These are phyloP conservation scores for Lemur catta DNA, from an alignment of 2,797 vertebrate species.

Conservation along the genomic window DNA sequence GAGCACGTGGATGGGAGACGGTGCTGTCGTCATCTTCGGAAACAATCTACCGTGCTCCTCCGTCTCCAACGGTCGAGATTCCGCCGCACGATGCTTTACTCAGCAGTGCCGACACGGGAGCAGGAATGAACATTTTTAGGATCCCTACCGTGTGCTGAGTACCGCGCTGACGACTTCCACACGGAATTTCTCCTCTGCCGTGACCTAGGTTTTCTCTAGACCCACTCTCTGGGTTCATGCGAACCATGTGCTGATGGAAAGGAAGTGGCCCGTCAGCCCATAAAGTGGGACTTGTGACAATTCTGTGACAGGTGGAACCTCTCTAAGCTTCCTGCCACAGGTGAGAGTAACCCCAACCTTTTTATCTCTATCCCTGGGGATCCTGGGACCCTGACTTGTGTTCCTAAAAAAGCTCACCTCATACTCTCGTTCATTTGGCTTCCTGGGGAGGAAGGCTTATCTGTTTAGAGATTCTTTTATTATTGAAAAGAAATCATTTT, in stretches of 20 bases:
- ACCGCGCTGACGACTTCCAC: not conserved
- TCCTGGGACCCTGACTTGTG: accelerated
- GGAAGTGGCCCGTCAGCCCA: not conserved
- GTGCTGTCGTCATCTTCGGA: accelerated
- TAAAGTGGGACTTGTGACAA: accelerated
- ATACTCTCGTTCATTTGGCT: not conserved
- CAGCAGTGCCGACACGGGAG: no score
- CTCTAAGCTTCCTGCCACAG: accelerated
- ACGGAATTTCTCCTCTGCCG: not conserved
- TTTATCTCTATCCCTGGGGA: not conserved
- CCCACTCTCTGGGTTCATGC: not conserved
- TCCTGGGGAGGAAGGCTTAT: not conserved
- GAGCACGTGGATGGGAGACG: accelerated
- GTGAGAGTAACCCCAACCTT: not conserved
- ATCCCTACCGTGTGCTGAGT: accelerated
- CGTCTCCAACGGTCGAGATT: accelerated
- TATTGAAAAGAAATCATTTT: not conserved
- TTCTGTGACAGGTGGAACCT: not conserved
- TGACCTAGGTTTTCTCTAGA: not conserved
- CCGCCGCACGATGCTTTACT: not conserved
- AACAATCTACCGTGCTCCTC: accelerated
- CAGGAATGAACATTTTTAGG: not conserved
- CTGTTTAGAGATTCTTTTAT: not conserved
- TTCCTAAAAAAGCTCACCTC: not conserved
- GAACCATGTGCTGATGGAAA: not conserved